Conservation (phyloP, 2,113 vertebrate species). For the Elephantulus edwardii region DNA sequence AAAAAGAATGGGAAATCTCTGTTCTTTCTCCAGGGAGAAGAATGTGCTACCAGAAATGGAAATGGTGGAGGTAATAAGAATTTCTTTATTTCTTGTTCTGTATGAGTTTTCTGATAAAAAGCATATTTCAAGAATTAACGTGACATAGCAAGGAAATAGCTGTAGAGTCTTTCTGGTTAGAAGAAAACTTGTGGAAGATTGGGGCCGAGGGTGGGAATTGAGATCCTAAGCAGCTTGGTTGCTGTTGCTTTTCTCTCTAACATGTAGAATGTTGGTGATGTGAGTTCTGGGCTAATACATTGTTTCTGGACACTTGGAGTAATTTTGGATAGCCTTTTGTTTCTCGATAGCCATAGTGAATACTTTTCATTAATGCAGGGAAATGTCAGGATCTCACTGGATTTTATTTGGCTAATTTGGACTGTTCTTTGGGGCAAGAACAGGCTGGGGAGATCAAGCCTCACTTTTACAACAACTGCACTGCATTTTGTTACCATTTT, state of each 20-base stretch:
- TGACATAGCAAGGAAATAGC: conserved; percentile 45
- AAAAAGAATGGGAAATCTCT: conserved; percentile 78
- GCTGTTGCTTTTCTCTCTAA: conserved; percentile 67
- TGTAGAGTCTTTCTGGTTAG: conserved; percentile 28
- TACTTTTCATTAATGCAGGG: conserved; percentile 52
- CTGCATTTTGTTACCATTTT: conserved; percentile 61
- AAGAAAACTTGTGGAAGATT: conserved; percentile 50
- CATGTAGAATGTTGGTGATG: conserved; percentile 22
- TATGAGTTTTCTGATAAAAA: conserved; percentile 69
- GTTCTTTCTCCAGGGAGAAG: conserved; percentile 75
- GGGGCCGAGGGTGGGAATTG: conserved; percentile 13
- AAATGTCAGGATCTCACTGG: conserved; percentile 31
- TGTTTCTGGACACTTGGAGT: conserved; percentile 61
- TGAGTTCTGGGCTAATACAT: conserved; percentile 38
- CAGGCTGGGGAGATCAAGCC: conserved; percentile 38
- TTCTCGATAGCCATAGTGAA: conserved; percentile 37
- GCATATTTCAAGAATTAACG: conserved; percentile 55
- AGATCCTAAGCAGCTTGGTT: conserved; percentile 11
- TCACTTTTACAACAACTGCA: conserved; percentile 58
- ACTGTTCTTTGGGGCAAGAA: neutral
- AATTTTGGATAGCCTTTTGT: conserved; percentile 53
- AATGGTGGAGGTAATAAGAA: conserved; percentile 73
- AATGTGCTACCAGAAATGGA: conserved; percentile 69
- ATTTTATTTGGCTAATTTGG: conserved; percentile 52
- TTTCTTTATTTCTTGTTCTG: conserved; percentile 64